Percentiles rank a stretch among this genome's conserved stretches.
These are phyloP conservation scores for Taenioides sp. DNA, from an alignment of 2,797 vertebrate species.

Conservation along the genomic window DNA sequence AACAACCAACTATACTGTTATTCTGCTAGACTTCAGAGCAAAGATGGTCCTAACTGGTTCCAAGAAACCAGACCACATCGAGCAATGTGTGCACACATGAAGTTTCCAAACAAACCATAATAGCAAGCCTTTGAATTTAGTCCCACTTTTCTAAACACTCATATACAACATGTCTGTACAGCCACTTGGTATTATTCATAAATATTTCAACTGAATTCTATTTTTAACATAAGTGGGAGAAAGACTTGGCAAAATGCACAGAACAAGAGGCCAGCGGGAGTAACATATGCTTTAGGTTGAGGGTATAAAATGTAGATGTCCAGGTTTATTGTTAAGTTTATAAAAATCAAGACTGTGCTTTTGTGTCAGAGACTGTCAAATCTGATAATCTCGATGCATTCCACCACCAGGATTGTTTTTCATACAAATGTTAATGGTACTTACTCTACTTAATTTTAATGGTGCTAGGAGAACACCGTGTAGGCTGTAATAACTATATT, in stretches of 20 bases:
- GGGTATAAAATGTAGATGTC: neutral
- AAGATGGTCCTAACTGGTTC: conserved; percentile 48
- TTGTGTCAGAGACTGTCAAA: neutral
- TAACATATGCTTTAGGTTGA: neutral
- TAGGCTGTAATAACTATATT: neutral
- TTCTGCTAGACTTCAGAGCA: conserved; percentile 5
- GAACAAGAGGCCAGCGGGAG: conserved; percentile 14
- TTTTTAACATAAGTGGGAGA: conserved; percentile 60
- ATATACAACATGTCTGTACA: conserved; percentile 38
- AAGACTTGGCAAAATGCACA: conserved; percentile 27
- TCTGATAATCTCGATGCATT: neutral
- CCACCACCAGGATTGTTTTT: neutral
- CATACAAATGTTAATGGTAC: conserved; percentile 1
- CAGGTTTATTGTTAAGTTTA: neutral
- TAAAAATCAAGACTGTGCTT: neutral
- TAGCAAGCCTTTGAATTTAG: conserved; percentile 35
- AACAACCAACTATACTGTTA: neutral
- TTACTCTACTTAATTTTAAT: neutral
- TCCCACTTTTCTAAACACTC: conserved; percentile 19
- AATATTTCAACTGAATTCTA: conserved; percentile 69
- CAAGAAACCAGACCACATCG: conserved; percentile 52
- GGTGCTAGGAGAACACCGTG: neutral
- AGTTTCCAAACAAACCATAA: conserved; percentile 45
- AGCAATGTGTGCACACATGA: conserved; percentile 32
- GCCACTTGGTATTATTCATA: conserved; percentile 68